Conservation (phyloP, 2,888 invertebrate species). For the Omphaloscelis lunosa region DNA sequence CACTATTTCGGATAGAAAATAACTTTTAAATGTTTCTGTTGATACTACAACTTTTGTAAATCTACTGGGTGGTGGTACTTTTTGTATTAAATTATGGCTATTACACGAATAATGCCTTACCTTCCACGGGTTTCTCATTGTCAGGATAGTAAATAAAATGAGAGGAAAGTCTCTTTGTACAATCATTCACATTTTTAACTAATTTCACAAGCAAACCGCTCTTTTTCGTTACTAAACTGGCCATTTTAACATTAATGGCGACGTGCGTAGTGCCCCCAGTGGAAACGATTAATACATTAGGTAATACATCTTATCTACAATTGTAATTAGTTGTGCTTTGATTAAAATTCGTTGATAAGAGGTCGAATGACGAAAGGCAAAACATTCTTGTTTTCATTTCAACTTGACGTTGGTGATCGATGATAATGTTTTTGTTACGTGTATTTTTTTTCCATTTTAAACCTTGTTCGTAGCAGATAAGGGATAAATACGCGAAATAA, state of each 20-base stretch:
- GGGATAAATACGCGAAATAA: background rate
- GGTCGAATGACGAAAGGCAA: conserved; percentile 66
- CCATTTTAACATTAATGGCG: conserved; percentile 74
- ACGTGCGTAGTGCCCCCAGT: conserved; percentile 56
- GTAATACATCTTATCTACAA: conserved; percentile 87
- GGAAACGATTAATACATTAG: conserved; percentile 74
- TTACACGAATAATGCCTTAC: conserved; percentile 72
- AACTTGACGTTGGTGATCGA: conserved; percentile 39
- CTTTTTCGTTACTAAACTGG: conserved; percentile 78
- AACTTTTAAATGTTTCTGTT: conserved; percentile 1
- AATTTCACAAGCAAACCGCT: conserved; percentile 75
- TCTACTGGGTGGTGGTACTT: background rate
- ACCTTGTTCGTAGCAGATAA: background rate
- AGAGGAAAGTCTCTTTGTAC: conserved; percentile 83
- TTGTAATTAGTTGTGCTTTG: conserved; percentile 83
- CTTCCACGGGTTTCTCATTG: conserved; percentile 86
- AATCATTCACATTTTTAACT: conserved; percentile 79
- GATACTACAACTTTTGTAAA: background rate
- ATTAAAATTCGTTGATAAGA: conserved; percentile 76
- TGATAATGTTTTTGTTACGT: conserved; percentile 1
- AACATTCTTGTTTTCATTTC: conserved; percentile 56
- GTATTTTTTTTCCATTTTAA: conserved; percentile 43
- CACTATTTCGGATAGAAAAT: background rate
- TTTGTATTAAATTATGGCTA: background rate
- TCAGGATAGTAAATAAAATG: conserved; percentile 92